phyloP scores from a whole-genome alignment of 1,140 invertebrate species.

The Dendrolimus punctatus region DNA sequence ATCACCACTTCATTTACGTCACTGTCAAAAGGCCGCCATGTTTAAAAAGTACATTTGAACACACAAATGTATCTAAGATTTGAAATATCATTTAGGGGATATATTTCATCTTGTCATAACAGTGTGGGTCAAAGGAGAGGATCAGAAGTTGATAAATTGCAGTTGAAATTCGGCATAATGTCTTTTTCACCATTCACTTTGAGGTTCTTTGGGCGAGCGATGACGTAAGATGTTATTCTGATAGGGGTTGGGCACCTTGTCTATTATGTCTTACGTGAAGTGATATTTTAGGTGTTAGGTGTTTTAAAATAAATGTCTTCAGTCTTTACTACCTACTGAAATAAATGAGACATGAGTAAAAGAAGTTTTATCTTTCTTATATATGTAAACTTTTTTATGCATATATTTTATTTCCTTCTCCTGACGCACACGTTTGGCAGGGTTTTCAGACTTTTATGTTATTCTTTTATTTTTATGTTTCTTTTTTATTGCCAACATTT shows the following conservation, averaged over 20 bases:
- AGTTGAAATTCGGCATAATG: slow-evolving; percentile 66
- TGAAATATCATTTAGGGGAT: slow-evolving; percentile 59
- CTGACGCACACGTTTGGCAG: no score
- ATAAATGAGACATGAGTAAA: not conserved
- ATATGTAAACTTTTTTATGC: no score
- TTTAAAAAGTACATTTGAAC: slow-evolving; percentile 44
- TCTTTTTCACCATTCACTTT: slow-evolving; percentile 66
- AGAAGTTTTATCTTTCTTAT: no score
- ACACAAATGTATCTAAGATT: slow-evolving; percentile 51
- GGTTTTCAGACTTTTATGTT: no score
- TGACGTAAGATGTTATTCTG: slow-evolving; percentile 44
- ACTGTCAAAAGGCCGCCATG: slow-evolving; percentile 10
- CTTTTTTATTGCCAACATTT: no score
- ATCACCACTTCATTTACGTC: not conserved
- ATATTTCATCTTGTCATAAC: slow-evolving; percentile 71
- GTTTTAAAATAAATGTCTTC: not conserved
- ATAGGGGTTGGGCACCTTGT: slow-evolving; percentile 22
- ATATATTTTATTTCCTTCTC: no score
- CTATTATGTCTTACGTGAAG: no score
- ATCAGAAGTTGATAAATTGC: slow-evolving; percentile 64
- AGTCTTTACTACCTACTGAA: not conserved
- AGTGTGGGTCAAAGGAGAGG: slow-evolving; percentile 58
- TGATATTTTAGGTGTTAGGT: slow-evolving; percentile 4
- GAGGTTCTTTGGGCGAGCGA: slow-evolving; percentile 37
- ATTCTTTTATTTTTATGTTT: no score